Conservation (phyloP, 2,113 vertebrate species). For the Nyctereutes procyonoides region DNA sequence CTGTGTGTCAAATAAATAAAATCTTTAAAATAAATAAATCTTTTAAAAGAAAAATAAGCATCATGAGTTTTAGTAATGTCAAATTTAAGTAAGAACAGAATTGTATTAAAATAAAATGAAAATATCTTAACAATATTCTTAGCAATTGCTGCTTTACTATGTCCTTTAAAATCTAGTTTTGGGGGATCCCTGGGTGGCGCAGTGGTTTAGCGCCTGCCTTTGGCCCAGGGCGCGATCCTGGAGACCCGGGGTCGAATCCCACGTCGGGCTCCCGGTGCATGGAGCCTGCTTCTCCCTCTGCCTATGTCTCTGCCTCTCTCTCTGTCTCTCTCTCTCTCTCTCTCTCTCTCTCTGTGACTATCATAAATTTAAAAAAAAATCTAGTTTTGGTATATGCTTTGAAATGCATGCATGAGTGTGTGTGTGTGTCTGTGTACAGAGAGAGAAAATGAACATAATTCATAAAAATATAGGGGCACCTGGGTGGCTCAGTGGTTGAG, state of each 20-base stretch:
- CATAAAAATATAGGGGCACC: background rate
- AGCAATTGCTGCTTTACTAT: background rate
- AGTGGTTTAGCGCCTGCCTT: too few species aligned
- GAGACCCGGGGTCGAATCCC: too few species aligned
- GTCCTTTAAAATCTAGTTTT: slow-evolving; percentile 48
- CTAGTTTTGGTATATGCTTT: background rate
- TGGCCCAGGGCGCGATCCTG: too few species aligned
- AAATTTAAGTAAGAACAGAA: slow-evolving; percentile 15
- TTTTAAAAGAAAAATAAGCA: background rate
- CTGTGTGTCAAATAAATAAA: background rate
- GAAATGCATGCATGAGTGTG: background rate
- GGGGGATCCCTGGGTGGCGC: too few species aligned
- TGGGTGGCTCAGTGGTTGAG: too few species aligned
- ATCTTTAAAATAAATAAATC: background rate
- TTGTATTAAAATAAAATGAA: slow-evolving; percentile 16
- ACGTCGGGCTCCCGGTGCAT: too few species aligned
- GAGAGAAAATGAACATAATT: background rate
- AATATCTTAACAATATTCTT: slow-evolving; percentile 24
- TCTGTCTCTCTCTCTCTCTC: too few species aligned
- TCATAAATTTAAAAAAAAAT: too few species aligned
- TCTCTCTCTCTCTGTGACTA: too few species aligned
- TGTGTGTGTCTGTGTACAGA: background rate
- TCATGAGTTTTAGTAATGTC: background rate
- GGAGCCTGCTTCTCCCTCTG: too few species aligned
- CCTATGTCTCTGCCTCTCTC: too few species aligned